phyloP scores from a whole-genome alignment of 2,113 vertebrate species.

The Leucosticte australis region DNA sequence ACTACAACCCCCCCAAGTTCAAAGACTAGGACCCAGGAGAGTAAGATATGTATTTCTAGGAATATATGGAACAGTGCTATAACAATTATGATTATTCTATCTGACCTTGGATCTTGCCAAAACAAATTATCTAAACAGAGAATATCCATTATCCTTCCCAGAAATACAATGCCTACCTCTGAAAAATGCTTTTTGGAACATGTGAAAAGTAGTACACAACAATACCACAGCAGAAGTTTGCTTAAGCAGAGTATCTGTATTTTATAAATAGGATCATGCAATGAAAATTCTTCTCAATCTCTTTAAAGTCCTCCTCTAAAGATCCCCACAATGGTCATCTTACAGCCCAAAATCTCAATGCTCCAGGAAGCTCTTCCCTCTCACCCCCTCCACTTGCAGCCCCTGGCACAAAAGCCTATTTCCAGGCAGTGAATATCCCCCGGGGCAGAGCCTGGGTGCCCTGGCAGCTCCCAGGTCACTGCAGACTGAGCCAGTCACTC shows the following conservation, averaged over 20 bases:
- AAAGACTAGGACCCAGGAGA: background rate
- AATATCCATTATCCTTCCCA: background rate
- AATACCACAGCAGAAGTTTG: background rate
- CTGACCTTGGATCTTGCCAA: background rate
- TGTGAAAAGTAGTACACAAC: background rate
- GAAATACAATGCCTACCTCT: background rate
- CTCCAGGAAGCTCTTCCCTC: background rate
- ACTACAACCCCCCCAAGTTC: accelerated
- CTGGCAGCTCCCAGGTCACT: no score
- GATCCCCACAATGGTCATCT: background rate
- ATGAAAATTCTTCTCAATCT: background rate
- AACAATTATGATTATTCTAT: background rate
- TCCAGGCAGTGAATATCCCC: background rate
- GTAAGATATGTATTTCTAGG: background rate
- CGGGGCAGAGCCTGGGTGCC: background rate
- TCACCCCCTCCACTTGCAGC: background rate
- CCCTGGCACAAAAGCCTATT: background rate
- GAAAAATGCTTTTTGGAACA: background rate
- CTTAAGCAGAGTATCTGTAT: background rate
- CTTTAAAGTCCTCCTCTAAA: background rate
- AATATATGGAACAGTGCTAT: background rate
- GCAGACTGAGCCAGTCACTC: background rate
- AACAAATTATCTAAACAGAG: background rate
- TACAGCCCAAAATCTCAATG: background rate
- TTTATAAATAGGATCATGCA: background rate